Conservation (phyloP, 2,113 vertebrate species). For the Sylvilagus bachmani region DNA sequence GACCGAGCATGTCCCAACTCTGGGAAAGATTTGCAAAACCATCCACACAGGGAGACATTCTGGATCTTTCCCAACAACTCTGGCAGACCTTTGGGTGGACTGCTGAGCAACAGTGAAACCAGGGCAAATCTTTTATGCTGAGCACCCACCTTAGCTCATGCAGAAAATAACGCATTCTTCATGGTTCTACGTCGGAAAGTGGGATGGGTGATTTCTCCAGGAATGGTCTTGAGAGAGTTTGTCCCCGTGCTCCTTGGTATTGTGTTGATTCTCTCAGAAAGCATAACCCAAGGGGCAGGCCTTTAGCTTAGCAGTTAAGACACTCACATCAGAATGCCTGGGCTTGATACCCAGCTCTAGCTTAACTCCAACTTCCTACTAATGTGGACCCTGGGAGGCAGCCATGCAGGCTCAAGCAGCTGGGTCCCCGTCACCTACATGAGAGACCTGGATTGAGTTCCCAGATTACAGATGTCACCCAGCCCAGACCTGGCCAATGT, state of each 20-base stretch:
- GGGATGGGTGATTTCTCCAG: background rate
- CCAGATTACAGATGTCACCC: too few species aligned
- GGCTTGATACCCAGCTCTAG: too few species aligned
- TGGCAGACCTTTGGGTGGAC: background rate
- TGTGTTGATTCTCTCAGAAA: too few species aligned
- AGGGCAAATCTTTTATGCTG: background rate
- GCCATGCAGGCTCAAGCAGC: too few species aligned
- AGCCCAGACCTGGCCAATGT: too few species aligned
- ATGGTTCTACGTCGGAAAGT: background rate
- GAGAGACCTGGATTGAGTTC: too few species aligned
- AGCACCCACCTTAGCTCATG: background rate
- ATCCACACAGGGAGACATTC: background rate
- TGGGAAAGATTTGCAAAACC: background rate
- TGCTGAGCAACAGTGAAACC: background rate
- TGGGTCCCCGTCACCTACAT: too few species aligned
- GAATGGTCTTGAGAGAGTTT: background rate
- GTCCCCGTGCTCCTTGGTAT: background rate
- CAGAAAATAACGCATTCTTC: background rate
- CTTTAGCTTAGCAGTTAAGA: too few species aligned
- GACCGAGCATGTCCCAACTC: background rate
- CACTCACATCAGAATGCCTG: too few species aligned
- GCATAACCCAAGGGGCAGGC: too few species aligned
- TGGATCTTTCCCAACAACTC: background rate
- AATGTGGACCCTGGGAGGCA: too few species aligned
- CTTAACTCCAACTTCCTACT: too few species aligned